Base-by-base conservation (phyloP, 2,113 vertebrate species). In the Merops nubicus region DNA sequence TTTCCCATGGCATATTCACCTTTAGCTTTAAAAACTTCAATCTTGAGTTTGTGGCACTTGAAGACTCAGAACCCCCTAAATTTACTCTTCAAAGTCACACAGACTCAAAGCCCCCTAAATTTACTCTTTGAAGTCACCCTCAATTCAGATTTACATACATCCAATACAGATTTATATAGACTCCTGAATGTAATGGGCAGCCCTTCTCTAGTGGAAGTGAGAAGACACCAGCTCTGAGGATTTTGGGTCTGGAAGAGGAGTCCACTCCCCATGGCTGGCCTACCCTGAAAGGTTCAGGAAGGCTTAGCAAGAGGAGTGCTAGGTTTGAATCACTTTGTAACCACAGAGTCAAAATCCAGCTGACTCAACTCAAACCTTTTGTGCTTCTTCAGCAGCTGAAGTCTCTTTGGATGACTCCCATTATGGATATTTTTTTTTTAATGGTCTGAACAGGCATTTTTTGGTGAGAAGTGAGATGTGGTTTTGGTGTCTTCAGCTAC, bases 311-410 rank as follows among this genome's bases (percentile, higher is more conserved):
- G 50, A 31, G 3, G 38, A 89, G n/a, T 8, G 19, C 48, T 72
- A n/a, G 56, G 40, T 33, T 87, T 77, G 63, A 77, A 28, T 67
- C 73, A 51, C 64, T 79, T 93, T 33, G 34, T 42, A 93, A 78
- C 79, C 93, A 81, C 63, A 53, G 54, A 67, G 60, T 45, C 3
- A 11, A 90, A 90, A 74, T 85, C 67, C 68, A 60, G 85, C 89
- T 93, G 93, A 96, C 85, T 94, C 93, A 88, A 38, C 91, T 77
- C 63, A 33, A 86, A 5, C 9, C 5, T 89, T 90, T 92, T 81
- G 47, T 87, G 90, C 93, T 94, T 89, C 96, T 77, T 93, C 90
- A 94, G 96, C 92, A 92, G 60, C 72, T 77, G 33, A 51, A 57
- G 33, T 51, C 48, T 88, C 60, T 68, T 83, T 43, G 68, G 85